phyloP scores from a whole-genome alignment of 2,113 vertebrate species.

The Galeopterus variegatus region DNA sequence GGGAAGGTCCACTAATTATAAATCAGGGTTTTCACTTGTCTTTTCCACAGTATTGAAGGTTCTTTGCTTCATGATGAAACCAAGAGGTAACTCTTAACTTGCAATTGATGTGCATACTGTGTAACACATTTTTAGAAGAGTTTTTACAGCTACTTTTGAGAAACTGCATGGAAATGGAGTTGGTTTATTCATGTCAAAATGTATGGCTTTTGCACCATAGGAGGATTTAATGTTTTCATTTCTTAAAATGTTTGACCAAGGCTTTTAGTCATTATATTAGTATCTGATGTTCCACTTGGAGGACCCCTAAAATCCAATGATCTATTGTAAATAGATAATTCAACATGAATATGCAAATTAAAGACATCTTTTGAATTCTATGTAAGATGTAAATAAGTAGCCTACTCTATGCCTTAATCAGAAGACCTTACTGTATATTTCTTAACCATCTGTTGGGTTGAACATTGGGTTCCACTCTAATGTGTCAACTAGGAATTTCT shows the following conservation, averaged over 20 bases:
- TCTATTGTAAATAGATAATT: constrained; percentile 73
- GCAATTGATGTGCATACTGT: neutral
- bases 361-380: constrained; percentile 65
- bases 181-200: constrained; percentile 64
- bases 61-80: neutral
- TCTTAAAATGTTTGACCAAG: constrained; percentile 78
- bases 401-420: neutral
- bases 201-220: constrained; percentile 54
- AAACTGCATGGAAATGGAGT: constrained; percentile 1
- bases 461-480: constrained; percentile 5
- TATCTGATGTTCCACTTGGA: constrained; percentile 78
- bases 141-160: constrained; percentile 1
- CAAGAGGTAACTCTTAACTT: neutral
- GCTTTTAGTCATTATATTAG: constrained; percentile 72
- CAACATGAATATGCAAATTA: constrained; percentile 75
- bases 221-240: constrained; percentile 64
- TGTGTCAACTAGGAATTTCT: constrained; percentile 34
- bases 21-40: neutral
- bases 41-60: neutral
- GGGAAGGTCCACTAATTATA: neutral
- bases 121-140: constrained; percentile 14
- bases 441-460: constrained; percentile 49
- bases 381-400: constrained; percentile 33
- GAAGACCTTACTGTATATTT: constrained; percentile 49
- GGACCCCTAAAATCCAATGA: constrained; percentile 64